Evolutionary conservation across 2,888 invertebrate genomes (phyloP).

Genomic region (Macropis europaea): DNA sequence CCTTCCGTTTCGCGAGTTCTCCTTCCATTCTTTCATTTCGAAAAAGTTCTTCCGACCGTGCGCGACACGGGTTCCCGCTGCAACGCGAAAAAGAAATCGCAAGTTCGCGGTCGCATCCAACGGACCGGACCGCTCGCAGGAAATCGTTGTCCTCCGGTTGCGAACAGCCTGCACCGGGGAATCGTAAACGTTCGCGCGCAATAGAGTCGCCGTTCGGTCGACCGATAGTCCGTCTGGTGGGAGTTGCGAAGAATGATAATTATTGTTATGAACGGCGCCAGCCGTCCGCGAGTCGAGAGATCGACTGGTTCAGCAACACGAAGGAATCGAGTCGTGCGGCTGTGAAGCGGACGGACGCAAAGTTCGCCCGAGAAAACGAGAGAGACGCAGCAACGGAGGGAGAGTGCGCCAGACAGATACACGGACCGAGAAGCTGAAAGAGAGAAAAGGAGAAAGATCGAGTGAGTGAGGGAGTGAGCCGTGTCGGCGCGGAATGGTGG

Average conservation of each 20-base stretch:
- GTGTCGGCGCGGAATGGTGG: background rate
- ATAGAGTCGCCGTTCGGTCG: slow-evolving; percentile 20
- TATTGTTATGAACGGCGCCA: slow-evolving; percentile 74
- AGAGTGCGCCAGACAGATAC: background rate
- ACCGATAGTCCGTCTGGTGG: slow-evolving; percentile 43
- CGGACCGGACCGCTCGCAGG: too few relatives aligned
- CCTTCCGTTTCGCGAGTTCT: too few relatives aligned
- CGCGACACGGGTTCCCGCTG: too few relatives aligned
- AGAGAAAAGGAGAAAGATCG: too few relatives aligned
- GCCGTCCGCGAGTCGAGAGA: slow-evolving; percentile 60
- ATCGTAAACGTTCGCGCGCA: slow-evolving; percentile 33
- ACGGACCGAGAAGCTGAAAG: slow-evolving; percentile 18
- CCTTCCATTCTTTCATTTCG: too few relatives aligned
- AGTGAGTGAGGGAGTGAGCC: too few relatives aligned
- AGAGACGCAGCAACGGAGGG: background rate
- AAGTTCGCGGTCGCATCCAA: too few relatives aligned
- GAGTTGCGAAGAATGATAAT: slow-evolving; percentile 69
- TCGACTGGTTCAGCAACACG: slow-evolving; percentile 38
- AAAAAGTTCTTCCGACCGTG: too few relatives aligned
- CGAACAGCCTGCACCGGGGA: background rate
- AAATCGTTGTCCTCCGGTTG: background rate
- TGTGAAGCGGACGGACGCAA: slow-evolving; percentile 6
- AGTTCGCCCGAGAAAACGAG: background rate
- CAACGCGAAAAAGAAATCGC: too few relatives aligned
- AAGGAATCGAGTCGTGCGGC: slow-evolving; percentile 40